Base-by-base conservation (phyloP, 2,797 vertebrate genomes). In the Smutsia gigantea region DNA sequence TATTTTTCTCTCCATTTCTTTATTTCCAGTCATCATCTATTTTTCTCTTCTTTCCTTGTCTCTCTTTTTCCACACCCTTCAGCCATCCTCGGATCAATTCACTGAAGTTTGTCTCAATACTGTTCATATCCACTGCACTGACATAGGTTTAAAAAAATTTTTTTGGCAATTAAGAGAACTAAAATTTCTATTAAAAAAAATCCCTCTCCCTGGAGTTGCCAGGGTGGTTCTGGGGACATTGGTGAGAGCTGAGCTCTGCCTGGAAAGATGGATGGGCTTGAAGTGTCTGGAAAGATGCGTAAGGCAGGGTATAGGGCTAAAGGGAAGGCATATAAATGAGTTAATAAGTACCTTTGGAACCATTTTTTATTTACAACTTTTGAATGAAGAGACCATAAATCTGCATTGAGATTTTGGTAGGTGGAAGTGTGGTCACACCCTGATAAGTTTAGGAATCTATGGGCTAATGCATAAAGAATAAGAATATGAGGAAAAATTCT, bases 401-500 rank as follows among this genome's bases (percentile, higher is more conserved):
- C 1, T 88, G 25, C 29, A 4, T 1, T 72, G 63, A 27, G 13
- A 93, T 75, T 92, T 92, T 59, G 53, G 31, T 64, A 92, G 55
- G 34, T 66, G 34, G 25, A 96, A 57, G 12, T 81, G 25, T 85
- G 23, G 51, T 61, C 42, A 78, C 37, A 89, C 19, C n/a, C 93
- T 69, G 31, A 89, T 72, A 68, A 79, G 25, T 55, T 55, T 64
- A 85, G 85, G 34, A 7, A 69, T 51, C 6, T 42, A 75, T 94
- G 46, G 89, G 83, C 74, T 63, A 97, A 63, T 31, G 46, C 89
- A 63, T 87, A 95, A 98, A 97, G 94, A 97, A 97, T 94, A 84
- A 88, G 90, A 95, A 96, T 4, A 0, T 96, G 97, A 98, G 92
- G 79, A 97, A 97, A 97, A 98, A 97, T 1, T 94, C 93, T 93